phyloP scores from a whole-genome alignment of 2,797 vertebrate genomes.

The Enteromius fasciolatus region DNA sequence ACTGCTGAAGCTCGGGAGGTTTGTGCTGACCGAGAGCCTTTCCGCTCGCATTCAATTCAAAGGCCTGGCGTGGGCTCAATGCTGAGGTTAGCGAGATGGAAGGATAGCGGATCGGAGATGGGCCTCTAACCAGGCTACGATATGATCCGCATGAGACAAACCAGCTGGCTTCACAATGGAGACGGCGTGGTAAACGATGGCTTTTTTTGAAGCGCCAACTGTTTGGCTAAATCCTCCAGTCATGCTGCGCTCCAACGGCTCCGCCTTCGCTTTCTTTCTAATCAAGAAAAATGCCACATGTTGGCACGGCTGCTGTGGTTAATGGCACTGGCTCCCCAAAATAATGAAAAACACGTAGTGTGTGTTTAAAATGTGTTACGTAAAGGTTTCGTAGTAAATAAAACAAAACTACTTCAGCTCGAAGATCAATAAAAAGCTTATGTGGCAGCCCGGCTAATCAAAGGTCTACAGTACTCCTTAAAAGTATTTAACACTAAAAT shows the following conservation, averaged over 20 bases:
- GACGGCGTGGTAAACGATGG: slow-evolving; percentile 10
- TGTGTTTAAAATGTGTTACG: slow-evolving; percentile 1
- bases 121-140: slow-evolving; percentile 36
- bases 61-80: slow-evolving; percentile 73
- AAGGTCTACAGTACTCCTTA: slow-evolving; percentile 9
- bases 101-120: slow-evolving; percentile 64
- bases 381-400: background rate
- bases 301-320: slow-evolving; percentile 10
- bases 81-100: slow-evolving; percentile 77
- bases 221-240: slow-evolving; percentile 18
- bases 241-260: slow-evolving; percentile 4
- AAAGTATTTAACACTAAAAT: slow-evolving; percentile 18
- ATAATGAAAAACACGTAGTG: background rate
- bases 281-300: slow-evolving; percentile 11
- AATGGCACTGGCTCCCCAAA: background rate
- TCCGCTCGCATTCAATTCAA: slow-evolving; percentile 77
- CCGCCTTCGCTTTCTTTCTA: background rate
- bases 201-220: slow-evolving; percentile 32
- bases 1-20: slow-evolving; percentile 64
- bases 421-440: background rate
- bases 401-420: background rate
- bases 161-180: slow-evolving; percentile 36
- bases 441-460: slow-evolving; percentile 14
- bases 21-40: slow-evolving; percentile 82
- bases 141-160: slow-evolving; percentile 42